A percentile compares a stretch with the other conserved stretches of the same genome.
phyloP scores from a whole-genome alignment of 1,140 invertebrate species.

The Artemia franciscana region DNA sequence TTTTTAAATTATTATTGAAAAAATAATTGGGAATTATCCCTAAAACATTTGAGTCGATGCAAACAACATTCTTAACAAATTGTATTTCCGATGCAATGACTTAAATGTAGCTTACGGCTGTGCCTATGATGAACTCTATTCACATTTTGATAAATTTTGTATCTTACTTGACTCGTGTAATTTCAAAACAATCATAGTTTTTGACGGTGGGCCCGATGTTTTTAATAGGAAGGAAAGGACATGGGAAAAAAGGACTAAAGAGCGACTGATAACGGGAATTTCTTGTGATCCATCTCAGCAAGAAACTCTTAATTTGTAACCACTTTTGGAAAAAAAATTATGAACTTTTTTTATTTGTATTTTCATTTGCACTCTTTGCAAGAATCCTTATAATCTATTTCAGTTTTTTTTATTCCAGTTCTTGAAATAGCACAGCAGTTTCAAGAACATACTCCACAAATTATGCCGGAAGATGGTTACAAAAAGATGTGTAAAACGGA shows the following conservation, averaged over 20 bases:
- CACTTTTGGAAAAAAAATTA: slow-evolving; percentile 38
- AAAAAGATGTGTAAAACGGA: no score
- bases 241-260: slow-evolving; percentile 30
- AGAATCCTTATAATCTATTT: no score
- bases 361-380: no score
- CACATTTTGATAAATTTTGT: slow-evolving; percentile 39
- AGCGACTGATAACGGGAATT: slow-evolving; percentile 28
- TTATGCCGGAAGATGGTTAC: no score
- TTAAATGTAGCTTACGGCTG: slow-evolving; percentile 51
- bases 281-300: slow-evolving; percentile 10
- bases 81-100: slow-evolving; percentile 36
- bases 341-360: no score
- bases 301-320: slow-evolving; percentile 28
- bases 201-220: slow-evolving; percentile 50
- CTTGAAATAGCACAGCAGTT: no score
- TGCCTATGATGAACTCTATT: slow-evolving; percentile 52
- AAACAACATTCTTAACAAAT: slow-evolving; percentile 41
- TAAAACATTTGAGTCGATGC: slow-evolving; percentile 55
- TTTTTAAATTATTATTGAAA: no score
- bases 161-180: slow-evolving; percentile 40
- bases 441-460: no score
- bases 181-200: slow-evolving; percentile 45
- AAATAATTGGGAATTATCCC: no score
- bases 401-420: no score
- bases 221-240: slow-evolving; percentile 49